Conservation (phyloP, 2,888 invertebrate species). For the Sarcophaga subvicina region DNA sequence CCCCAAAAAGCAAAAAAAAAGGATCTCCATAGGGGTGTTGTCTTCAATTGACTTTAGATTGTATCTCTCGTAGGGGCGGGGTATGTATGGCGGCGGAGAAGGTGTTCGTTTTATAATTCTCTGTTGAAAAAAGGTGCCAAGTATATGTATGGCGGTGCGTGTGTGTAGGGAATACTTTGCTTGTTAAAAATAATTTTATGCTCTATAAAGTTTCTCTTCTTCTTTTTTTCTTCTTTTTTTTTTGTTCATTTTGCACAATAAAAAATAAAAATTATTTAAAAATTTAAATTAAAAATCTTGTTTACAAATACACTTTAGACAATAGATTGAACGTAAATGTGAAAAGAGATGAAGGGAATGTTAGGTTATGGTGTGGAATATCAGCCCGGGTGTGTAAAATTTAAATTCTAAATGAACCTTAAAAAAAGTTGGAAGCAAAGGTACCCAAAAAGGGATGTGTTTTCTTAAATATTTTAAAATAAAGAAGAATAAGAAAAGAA, state of each 20-base stretch:
- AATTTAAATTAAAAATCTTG: constrained; percentile 56
- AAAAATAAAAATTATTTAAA: constrained; percentile 58
- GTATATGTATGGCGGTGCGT: not conserved
- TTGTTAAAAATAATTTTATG: constrained; percentile 63
- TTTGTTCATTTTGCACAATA: not conserved
- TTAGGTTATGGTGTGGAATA: not conserved
- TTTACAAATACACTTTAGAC: not conserved
- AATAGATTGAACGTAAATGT: not conserved
- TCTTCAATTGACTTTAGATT: constrained; percentile 65
- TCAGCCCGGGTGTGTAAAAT: not conserved
- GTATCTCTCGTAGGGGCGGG: not conserved
- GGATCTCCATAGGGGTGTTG: constrained; percentile 65
- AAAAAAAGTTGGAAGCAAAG: not conserved
- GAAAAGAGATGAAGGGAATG: too few species aligned
- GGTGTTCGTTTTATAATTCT: not conserved
- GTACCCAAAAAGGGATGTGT: not conserved
- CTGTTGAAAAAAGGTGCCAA: not conserved
- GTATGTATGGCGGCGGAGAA: not conserved
- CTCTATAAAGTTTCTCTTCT: constrained; percentile 58
- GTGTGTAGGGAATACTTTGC: constrained; percentile 1
- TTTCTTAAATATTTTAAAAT: not conserved
- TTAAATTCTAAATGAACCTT: not conserved
- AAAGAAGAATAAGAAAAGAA: not conserved
- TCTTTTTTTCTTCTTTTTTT: too few species aligned
- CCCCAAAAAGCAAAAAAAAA: not conserved